phyloP scores from a whole-genome alignment of 2,113 vertebrate species.

The Eulacestoma nigropectus region DNA sequence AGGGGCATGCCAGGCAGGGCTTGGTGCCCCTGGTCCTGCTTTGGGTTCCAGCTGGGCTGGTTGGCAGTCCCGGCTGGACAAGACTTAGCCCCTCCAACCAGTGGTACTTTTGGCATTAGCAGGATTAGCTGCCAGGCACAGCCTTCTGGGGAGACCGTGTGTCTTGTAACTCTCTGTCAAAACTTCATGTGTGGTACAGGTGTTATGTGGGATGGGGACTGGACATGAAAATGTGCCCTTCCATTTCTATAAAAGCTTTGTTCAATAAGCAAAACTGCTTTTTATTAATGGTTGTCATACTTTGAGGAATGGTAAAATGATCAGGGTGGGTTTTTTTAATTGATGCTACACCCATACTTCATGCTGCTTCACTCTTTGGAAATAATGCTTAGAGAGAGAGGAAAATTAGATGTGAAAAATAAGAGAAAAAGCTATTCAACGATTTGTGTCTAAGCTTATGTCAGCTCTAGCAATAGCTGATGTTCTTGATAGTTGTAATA shows the following conservation, averaged over 20 bases:
- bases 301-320: neutral
- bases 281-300: neutral
- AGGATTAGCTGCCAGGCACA: neutral
- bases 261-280: neutral
- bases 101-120: fast-evolving
- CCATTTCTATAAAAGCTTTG: neutral
- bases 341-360: neutral
- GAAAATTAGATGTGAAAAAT: neutral
- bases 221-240: neutral
- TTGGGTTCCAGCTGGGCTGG: neutral
- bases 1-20: neutral
- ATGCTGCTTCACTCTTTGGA: neutral
- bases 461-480: neutral
- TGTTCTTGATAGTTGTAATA: neutral
- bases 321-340: neutral
- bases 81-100: neutral
- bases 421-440: neutral
- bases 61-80: neutral
- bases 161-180: neutral
- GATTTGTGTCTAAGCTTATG: neutral
- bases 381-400: neutral
- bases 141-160: fast-evolving
- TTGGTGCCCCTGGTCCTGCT: neutral
- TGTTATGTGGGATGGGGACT: neutral
- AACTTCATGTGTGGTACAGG: neutral